Evolutionary conservation across 2,888 invertebrate species (phyloP).

Genomic region (Chouioia cunea): DNA sequence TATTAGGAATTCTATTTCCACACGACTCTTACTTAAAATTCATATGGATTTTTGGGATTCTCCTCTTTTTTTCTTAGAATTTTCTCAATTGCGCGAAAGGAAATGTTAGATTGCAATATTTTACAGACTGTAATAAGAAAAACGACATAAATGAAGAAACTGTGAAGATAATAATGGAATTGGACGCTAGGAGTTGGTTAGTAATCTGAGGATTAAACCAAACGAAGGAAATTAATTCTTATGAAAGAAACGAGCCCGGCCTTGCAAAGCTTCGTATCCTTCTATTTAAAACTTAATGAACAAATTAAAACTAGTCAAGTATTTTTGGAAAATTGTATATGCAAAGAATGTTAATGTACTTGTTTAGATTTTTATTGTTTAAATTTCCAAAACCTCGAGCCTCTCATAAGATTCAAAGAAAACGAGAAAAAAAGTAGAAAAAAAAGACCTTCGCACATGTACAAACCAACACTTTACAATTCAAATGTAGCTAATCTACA

Average conservation of each 20-base stretch:
- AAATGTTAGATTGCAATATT: slow-evolving; percentile 18
- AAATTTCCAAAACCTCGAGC: not conserved
- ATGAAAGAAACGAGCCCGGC: slow-evolving; percentile 50
- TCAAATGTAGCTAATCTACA: slow-evolving; percentile 39
- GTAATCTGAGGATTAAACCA: slow-evolving; percentile 59
- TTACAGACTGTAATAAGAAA: slow-evolving; percentile 15
- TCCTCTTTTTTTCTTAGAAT: no score
- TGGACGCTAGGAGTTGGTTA: slow-evolving; percentile 57
- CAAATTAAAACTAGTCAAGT: no score
- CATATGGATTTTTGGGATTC: no score
- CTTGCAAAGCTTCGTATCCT: slow-evolving; percentile 25
- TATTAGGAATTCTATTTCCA: slow-evolving; percentile 36
- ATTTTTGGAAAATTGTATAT: no score
- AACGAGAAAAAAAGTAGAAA: not conserved
- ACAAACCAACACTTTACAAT: slow-evolving; percentile 23
- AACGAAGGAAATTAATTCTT: slow-evolving; percentile 63
- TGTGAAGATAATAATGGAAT: slow-evolving; percentile 51
- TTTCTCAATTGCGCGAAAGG: no score
- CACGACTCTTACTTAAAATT: not conserved
- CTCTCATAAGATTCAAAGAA: slow-evolving; percentile 6
- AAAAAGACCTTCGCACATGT: not conserved
- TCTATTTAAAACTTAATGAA: slow-evolving; percentile 19
- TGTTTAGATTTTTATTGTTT: no score
- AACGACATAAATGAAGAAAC: slow-evolving; percentile 32
- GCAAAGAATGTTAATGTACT: no score